These are phyloP conservation scores for Lacerta viridis DNA, from an alignment of 2,797 vertebrate species.

Conservation along the genomic window DNA sequence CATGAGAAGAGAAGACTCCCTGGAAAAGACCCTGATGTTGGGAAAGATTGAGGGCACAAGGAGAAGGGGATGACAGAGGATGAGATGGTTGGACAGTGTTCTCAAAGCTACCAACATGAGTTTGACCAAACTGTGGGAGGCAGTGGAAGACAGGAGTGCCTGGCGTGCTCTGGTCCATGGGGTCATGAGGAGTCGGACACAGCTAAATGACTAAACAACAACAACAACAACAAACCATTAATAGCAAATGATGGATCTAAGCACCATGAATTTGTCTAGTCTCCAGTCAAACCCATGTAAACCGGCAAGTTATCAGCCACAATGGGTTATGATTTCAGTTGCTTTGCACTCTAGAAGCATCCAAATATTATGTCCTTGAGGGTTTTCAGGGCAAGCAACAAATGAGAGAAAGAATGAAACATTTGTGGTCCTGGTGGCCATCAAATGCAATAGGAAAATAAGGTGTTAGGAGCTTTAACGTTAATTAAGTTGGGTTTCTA, in stretches of 20 bases:
- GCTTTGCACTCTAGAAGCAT: not conserved
- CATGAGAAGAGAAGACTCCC: too few species aligned
- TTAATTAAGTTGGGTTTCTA: not conserved
- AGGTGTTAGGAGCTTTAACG: not conserved
- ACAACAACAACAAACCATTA: not conserved
- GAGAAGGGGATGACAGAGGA: too few species aligned
- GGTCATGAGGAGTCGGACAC: too few species aligned
- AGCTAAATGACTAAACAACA: too few species aligned
- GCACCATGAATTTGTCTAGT: not conserved
- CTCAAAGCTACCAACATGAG: too few species aligned
- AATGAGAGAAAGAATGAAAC: not conserved
- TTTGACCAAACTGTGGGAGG: too few species aligned
- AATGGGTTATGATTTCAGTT: not conserved
- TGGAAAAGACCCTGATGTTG: too few species aligned
- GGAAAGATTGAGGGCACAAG: too few species aligned
- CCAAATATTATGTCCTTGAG: not conserved
- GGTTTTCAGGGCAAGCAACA: not conserved
- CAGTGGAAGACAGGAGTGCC: too few species aligned
- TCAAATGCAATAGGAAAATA: not conserved
- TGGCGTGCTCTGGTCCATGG: too few species aligned
- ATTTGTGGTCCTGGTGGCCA: too few species aligned
- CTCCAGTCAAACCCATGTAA: not conserved
- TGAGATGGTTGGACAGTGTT: too few species aligned
- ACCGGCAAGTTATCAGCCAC: not conserved
- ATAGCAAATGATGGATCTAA: not conserved